A percentile compares a stretch with the other conserved stretches of the same genome.
phyloP scores from a whole-genome alignment of 2,113 vertebrate species.

The Ailurus styani region DNA sequence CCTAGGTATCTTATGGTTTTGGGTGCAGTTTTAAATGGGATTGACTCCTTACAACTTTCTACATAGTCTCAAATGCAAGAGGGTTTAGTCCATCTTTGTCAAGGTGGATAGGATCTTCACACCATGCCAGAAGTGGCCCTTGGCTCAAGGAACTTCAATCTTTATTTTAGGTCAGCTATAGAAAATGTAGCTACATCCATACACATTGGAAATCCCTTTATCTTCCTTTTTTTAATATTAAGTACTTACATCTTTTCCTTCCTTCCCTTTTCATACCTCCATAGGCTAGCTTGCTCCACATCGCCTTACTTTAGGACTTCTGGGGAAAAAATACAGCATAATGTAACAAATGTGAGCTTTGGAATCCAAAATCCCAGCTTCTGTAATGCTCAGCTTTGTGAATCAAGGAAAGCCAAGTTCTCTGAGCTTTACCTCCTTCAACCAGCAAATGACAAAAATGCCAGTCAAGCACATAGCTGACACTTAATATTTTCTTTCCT shows the following conservation, averaged over 20 bases:
- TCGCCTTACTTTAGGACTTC: not conserved
- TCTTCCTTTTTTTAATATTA: not conserved
- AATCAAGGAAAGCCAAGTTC: not conserved
- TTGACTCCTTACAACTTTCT: not conserved
- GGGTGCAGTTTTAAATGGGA: not conserved
- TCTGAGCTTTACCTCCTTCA: not conserved
- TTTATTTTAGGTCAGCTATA: not conserved
- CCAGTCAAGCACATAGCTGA: not conserved
- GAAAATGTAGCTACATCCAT: not conserved
- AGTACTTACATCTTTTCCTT: not conserved
- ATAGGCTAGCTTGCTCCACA: not conserved
- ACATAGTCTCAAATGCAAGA: not conserved
- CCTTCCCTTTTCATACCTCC: not conserved
- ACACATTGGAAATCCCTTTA: not conserved
- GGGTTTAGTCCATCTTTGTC: not conserved
- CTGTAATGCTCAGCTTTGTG: not conserved
- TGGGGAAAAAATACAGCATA: not conserved
- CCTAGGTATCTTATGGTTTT: not conserved
- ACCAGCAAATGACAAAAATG: not conserved
- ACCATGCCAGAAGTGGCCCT: not conserved
- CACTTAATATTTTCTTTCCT: not conserved
- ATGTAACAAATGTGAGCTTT: not conserved
- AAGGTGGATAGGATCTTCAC: not conserved
- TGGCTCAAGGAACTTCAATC: not conserved
- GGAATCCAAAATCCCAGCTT: not conserved